A percentile compares a stretch with the other conserved stretches of the same genome.
Conservation (phyloP, 2,797 vertebrate species). For the Anas acuta region DNA sequence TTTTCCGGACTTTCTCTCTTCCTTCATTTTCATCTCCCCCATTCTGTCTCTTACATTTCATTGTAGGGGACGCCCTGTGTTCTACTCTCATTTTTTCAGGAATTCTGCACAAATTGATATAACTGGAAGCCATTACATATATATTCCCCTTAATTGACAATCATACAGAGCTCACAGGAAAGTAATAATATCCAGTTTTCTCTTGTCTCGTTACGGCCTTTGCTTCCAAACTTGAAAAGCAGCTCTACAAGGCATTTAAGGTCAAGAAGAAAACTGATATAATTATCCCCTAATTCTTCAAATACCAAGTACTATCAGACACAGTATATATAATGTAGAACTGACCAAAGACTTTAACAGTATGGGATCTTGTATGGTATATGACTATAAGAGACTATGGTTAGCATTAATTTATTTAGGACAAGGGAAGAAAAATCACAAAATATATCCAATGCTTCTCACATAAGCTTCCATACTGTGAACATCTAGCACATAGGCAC, state of each 20-base stretch:
- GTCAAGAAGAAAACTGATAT: conserved; percentile 51
- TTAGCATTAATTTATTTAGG: conserved; percentile 28
- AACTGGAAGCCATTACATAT: conserved; percentile 21
- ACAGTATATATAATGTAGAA: background rate
- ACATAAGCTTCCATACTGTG: conserved; percentile 4
- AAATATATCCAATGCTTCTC: background rate
- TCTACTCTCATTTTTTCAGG: conserved; percentile 4
- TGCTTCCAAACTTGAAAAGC: conserved; percentile 49
- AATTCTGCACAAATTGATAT: conserved; percentile 53
- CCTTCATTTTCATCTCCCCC: conserved; percentile 24
- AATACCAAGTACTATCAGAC: background rate
- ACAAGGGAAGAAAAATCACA: background rate
- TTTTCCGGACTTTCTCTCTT: background rate
- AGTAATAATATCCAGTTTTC: conserved; percentile 16
- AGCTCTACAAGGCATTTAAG: conserved; percentile 35
- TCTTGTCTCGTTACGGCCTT: conserved; percentile 44
- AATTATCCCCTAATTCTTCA: conserved; percentile 59
- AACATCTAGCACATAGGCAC: background rate
- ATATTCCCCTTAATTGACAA: conserved; percentile 54
- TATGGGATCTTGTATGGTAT: background rate
- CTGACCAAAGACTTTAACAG: conserved; percentile 1
- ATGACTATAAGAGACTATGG: background rate
- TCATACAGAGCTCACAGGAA: conserved; percentile 37
- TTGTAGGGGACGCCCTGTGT: conserved; percentile 30
- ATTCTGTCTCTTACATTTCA: background rate